Conservation (phyloP, 2,113 vertebrate genomes). For the Poeciliopsis retropinna region DNA sequence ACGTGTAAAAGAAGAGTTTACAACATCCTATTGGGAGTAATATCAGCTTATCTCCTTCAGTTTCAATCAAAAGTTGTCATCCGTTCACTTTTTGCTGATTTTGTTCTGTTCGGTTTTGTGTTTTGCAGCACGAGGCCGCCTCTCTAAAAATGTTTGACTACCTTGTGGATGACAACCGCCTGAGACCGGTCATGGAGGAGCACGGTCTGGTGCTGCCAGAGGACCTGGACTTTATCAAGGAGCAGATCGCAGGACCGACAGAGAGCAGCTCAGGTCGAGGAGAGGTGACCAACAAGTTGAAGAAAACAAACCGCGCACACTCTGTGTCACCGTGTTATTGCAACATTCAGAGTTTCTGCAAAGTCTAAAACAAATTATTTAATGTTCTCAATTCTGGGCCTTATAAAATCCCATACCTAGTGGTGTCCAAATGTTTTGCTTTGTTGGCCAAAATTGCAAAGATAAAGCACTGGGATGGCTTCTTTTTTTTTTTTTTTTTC, state of each 20-base stretch:
- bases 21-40: background rate
- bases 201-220: slow-evolving; percentile 86
- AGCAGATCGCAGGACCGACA: slow-evolving; percentile 87
- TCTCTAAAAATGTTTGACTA: slow-evolving; percentile 94
- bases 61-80: background rate
- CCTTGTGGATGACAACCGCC: slow-evolving; percentile 82
- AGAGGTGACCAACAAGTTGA: slow-evolving; percentile 56
- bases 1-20: slow-evolving; percentile 11
- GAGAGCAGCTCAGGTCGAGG: slow-evolving; percentile 15
- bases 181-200: slow-evolving; percentile 78
- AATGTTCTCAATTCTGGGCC: too few species aligned
- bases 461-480: too few species aligned
- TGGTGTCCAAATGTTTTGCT: too few species aligned
- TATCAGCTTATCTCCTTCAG: slow-evolving; percentile 20
- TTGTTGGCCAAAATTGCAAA: too few species aligned
- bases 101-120: background rate
- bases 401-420: too few species aligned
- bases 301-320: background rate
- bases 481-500: too few species aligned
- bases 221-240: slow-evolving; percentile 92
- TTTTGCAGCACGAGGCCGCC: slow-evolving; percentile 86
- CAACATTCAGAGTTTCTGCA: too few species aligned
- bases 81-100: slow-evolving; percentile 15
- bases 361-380: too few species aligned
- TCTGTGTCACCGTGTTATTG: background rate